phyloP scores from a whole-genome alignment of 1,140 invertebrate species.

The Drosophila triauraria region DNA sequence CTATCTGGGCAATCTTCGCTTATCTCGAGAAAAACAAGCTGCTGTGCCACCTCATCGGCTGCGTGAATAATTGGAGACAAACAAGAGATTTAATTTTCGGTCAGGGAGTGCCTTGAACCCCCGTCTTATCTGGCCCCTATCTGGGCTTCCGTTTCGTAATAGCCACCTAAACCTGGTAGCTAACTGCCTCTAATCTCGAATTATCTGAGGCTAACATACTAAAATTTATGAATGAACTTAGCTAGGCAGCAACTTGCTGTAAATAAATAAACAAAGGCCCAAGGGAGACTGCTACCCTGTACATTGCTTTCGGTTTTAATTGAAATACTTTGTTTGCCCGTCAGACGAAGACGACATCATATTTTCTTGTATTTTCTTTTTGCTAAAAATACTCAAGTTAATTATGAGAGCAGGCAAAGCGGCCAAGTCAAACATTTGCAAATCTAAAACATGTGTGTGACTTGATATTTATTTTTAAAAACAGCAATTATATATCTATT shows the following conservation, averaged over 20 bases:
- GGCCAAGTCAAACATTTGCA: slow-evolving; percentile 51
- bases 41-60: slow-evolving; percentile 7
- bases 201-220: slow-evolving; percentile 39
- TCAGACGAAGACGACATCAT: slow-evolving; percentile 11
- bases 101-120: slow-evolving; percentile 35
- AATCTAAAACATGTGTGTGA: slow-evolving; percentile 81
- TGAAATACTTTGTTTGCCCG: slow-evolving; percentile 63
- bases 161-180: slow-evolving; percentile 9
- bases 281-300: background rate
- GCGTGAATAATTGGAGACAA: slow-evolving; percentile 12
- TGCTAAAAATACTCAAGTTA: slow-evolving; percentile 81
- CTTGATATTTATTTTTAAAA: slow-evolving; percentile 80
- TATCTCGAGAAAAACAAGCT: background rate
- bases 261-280: slow-evolving; percentile 30
- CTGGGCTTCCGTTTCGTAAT: slow-evolving; percentile 25
- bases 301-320: slow-evolving; percentile 39
- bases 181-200: slow-evolving; percentile 47
- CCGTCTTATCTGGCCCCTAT: slow-evolving; percentile 11
- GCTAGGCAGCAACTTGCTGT: background rate
- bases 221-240: slow-evolving; percentile 74
- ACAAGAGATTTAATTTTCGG: slow-evolving; percentile 8
- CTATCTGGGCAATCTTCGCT: slow-evolving; percentile 6
- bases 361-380: slow-evolving; percentile 39
- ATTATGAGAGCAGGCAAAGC: slow-evolving; percentile 67
- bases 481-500: slow-evolving; percentile 14